Percentiles rank a stretch among this genome's conserved stretches.
Evolutionary conservation across 1,140 invertebrate species (phyloP).

Genomic region (Drosophila dunni): DNA sequence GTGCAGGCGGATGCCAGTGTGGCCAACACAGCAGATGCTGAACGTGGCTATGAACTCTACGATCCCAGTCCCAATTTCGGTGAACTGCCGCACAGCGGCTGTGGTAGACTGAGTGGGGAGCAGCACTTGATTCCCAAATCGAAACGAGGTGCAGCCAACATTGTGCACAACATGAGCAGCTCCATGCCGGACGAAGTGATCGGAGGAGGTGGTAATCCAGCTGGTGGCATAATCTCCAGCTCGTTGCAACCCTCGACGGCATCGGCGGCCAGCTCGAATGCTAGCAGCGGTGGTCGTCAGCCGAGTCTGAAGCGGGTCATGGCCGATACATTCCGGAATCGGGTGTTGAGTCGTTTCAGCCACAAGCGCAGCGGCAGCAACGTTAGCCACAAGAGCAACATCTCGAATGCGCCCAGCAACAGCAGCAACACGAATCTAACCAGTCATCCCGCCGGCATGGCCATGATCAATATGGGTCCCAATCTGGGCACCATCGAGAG

Average conservation of each 20-base stretch:
- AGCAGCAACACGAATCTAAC: slow-evolving; percentile 75
- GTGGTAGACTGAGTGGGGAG: slow-evolving; percentile 63
- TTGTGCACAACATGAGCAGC: slow-evolving; percentile 65
- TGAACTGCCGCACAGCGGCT: slow-evolving; percentile 47
- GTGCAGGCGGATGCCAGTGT: slow-evolving; percentile 60
- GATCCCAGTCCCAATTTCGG: slow-evolving; percentile 78
- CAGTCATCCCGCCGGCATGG: slow-evolving; percentile 55
- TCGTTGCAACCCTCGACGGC: slow-evolving; percentile 77
- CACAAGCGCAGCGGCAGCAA: slow-evolving; percentile 77
- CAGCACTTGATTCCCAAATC: slow-evolving; percentile 65
- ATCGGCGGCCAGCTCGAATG: slow-evolving; percentile 76
- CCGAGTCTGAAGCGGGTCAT: slow-evolving; percentile 61
- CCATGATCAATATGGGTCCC: slow-evolving; percentile 48
- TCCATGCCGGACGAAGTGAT: slow-evolving; percentile 77
- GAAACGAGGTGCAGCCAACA: slow-evolving; percentile 22
- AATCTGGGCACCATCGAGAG: slow-evolving; percentile 81
- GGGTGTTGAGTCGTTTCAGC: slow-evolving; percentile 68
- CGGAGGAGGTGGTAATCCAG: not conserved
- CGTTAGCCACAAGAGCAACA: slow-evolving; percentile 75
- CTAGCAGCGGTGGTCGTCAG: slow-evolving; percentile 58
- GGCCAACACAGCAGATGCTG: slow-evolving; percentile 24
- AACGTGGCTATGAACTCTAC: slow-evolving; percentile 70
- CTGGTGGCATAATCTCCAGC: slow-evolving; percentile 33
- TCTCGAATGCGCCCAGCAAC: slow-evolving; percentile 68
- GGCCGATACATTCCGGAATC: slow-evolving; percentile 62